Evolutionary conservation across 2,113 vertebrate species (phyloP), one percentile per base, ranked within the genome.

Genomic region (pig (Sus scrofa)): DNA sequence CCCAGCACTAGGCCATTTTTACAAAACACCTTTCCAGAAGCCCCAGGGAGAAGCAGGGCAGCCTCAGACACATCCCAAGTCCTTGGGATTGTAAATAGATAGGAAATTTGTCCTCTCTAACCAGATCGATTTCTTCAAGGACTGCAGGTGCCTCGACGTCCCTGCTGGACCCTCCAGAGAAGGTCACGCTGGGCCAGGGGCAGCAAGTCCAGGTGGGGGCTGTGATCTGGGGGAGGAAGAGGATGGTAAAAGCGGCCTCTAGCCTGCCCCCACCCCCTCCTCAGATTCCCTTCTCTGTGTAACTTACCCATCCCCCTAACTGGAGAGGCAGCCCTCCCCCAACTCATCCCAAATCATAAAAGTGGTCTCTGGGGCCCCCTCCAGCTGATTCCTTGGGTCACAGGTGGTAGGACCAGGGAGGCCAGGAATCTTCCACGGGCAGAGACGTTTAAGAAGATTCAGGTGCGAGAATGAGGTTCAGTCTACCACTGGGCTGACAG

Each of bases 21-120:
- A 84, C 10, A 22, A 88, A 70, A 52, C 4, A 9, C 67, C 37
- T 92, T 96, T 87, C 77, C 50, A 86, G 86, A 94, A 97, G 77
- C 56, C 44, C 34, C 6, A 34, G 24, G 30, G 37, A 89, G 63
- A 89, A 44, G 52, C n/a, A 14, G 39, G 82, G 34, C n/a, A 89
- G 71, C 4, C 37, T 67, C 77, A 81, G 68, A 82, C 56, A 75
- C 32, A 37, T 68, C 67, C 32, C 58, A 32, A 37, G 13, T 6
- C n/a, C 83, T 62, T 12, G 0, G 19, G 56, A 12, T 24, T 52
- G 39, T 71, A 75, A 75, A 83, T 5, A 52, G 88, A 52, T 26
- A 30, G n/a, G 39, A 86, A 86, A 60, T 14, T 37, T 67, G 37
- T 79, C 20, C 37, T 87, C 32, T 96, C 71, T 67, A 62, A 20